A percentile compares a stretch with the other conserved stretches of the same genome.
phyloP scores from a whole-genome alignment of 2,113 vertebrate genomes.

The Oreochromis spilurus region DNA sequence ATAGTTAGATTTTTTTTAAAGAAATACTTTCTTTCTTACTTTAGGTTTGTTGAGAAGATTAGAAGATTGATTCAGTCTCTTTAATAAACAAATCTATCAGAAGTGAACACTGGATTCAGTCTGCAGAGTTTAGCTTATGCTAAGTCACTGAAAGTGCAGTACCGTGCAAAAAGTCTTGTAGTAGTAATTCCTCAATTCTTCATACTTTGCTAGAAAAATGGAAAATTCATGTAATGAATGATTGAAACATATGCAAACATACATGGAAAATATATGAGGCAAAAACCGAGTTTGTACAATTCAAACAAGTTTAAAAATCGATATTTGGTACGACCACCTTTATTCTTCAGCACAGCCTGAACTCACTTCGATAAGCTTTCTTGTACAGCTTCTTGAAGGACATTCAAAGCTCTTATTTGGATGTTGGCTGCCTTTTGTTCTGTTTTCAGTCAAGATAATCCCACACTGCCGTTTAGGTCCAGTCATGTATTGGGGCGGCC shows the following conservation, averaged over 20 bases:
- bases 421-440: too few species aligned
- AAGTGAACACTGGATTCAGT: background rate
- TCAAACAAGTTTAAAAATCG: background rate
- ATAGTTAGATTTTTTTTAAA: background rate
- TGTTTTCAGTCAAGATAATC: background rate
- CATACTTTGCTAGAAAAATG: background rate
- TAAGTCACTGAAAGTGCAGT: background rate
- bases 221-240: background rate
- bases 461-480: background rate
- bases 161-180: background rate
- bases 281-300: background rate
- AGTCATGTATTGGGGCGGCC: background rate
- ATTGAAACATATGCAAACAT: background rate
- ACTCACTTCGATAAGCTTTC: too few species aligned
- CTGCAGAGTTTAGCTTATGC: background rate
- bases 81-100: background rate
- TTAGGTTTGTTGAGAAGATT: background rate
- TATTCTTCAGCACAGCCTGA: too few species aligned
- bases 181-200: background rate
- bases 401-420: too few species aligned
- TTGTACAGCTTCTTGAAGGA: too few species aligned
- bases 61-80: background rate
- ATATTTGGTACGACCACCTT: background rate
- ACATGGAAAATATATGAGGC: background rate
- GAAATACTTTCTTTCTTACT: background rate